Evolutionary conservation across 2,113 vertebrate genomes (phyloP), one percentile per base, ranked within the genome.

Genomic region (Eptesicus fuscus): DNA sequence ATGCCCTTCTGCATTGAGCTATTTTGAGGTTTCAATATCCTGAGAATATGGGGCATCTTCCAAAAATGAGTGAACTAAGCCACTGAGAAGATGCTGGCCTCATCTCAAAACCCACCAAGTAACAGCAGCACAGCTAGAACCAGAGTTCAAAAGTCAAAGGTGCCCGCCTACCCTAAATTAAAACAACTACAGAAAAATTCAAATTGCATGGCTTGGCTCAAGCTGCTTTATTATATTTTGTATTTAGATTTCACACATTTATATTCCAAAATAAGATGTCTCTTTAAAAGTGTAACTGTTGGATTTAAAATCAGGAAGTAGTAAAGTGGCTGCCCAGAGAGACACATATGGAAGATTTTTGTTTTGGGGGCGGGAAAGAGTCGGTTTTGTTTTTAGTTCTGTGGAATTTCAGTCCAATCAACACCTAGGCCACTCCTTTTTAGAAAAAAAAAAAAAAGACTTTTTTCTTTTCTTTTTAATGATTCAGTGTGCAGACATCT

Each of bases 321-420:
- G 88, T 74, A 53, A 94, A 92, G 70, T 67, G 42, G 53, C 63
- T 53, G 82, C 80, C 49, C 32, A 90, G 76, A 79, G 35, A 84
- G 80, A 71, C 9, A 5, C 78, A 90, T 74, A 79, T 93, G 92
- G 70, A 96, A 88, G 63, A 25, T 42, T 95, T 95, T 92, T 73
- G 74, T 61, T 80, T 96, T 47, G 16, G 42, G 23, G 30, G 85
- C 17, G 44, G 17, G 47, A 86, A 89, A 37, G 53, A 20, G 9
- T 91, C 89, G 67, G 76, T 86, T 95, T 93, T 94, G 84, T 78
- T 95, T 95, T 90, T 37, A 82, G 56, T 94, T 95, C 61, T 96
- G 65, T 85, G 71, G 53, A 91, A 96, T 96, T 96, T 96, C 63
- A 77, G 53, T 88, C 70, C 84, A 95, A 94, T 95, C 94, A 96